Conservation (phyloP, 2,888 invertebrate species). For the Galeruca laticollis region DNA sequence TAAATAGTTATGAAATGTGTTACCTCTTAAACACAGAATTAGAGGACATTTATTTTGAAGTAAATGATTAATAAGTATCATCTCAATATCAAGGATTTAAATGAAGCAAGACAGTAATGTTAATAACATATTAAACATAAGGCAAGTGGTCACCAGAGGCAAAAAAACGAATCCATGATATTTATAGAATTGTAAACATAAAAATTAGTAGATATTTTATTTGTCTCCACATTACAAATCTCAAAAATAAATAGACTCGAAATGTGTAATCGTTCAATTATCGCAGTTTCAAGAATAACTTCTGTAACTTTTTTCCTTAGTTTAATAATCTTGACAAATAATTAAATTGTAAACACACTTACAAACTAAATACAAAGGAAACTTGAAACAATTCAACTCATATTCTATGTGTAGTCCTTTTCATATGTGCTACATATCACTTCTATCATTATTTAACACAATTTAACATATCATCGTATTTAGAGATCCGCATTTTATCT, state of each 20-base stretch:
- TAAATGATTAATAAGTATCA: neutral
- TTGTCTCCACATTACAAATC: neutral
- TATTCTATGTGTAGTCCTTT: conserved; percentile 56
- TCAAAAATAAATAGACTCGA: neutral
- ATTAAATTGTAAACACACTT: conserved; percentile 42
- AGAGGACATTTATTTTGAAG: neutral
- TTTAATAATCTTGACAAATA: conserved; percentile 7
- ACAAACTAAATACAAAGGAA: conserved; percentile 53
- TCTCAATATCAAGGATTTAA: neutral
- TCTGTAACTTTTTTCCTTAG: neutral
- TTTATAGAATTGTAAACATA: neutral
- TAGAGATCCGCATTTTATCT: conserved; percentile 20
- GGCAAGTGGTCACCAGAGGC: neutral
- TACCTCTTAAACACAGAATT: neutral
- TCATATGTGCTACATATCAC: conserved; percentile 49
- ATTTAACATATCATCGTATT: conserved; percentile 20
- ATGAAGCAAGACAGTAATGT: neutral
- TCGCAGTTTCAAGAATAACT: neutral
- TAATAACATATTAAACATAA: neutral
- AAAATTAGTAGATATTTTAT: neutral
- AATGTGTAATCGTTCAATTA: neutral
- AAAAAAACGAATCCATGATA: neutral
- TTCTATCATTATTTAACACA: conserved; percentile 40
- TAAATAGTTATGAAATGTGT: neutral
- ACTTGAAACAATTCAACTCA: conserved; percentile 48